Evolutionary conservation across 2,797 vertebrate genomes (phyloP), one percentile per base, ranked within the genome.

Genomic region (Xerus rutilus): DNA sequence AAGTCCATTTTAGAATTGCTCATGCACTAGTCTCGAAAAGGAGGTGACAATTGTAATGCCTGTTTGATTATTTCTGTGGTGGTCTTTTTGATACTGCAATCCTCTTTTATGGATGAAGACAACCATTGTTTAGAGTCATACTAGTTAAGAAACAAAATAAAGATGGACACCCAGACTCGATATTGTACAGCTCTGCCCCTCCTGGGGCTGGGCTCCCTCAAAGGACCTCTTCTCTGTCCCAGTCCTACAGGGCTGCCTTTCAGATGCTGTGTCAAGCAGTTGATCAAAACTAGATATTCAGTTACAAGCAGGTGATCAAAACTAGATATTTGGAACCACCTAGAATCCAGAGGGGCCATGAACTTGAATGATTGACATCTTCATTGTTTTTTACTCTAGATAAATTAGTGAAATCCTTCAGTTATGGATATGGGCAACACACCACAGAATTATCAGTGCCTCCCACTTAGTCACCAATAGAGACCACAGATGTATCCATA

Each of bases 71-170:
- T 39, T 72, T 81, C 65, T 77, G 12, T 54, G 67, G 11, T 13
- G 3, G 70, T 89, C 30, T 81, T 52, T 20, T 20, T 30, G 35
- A 17, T 85, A 28, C 52, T 64, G 7, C 3, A 28, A 67, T 73
- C 65, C 20, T 52, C 20, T 59, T 79, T 78, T 32, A 73, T 12
- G 32, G 18, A 59, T 21, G 64, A 78, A 0, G 43, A 81, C 69
- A 32, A 59, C n/a, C 81, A 74, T 5, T 35, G 13, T 39, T 45
- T 45, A 57, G 30, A 67, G 52, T 30, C 45, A 65, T 17, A 4
- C n/a, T 45, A 35, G 77, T 86, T 86, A 45, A 69, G 23, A 88
- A 69, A 81, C 62, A 81, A 82, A 69, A 81, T 81, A 85, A n/a
- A 3, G 62, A 65, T 39, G 32, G 14, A 52, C 18, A 10, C 1